Evolutionary conservation across 2,113 vertebrate genomes (phyloP), one percentile per base, ranked within the genome.

Genomic region (Epinephelus moara): DNA sequence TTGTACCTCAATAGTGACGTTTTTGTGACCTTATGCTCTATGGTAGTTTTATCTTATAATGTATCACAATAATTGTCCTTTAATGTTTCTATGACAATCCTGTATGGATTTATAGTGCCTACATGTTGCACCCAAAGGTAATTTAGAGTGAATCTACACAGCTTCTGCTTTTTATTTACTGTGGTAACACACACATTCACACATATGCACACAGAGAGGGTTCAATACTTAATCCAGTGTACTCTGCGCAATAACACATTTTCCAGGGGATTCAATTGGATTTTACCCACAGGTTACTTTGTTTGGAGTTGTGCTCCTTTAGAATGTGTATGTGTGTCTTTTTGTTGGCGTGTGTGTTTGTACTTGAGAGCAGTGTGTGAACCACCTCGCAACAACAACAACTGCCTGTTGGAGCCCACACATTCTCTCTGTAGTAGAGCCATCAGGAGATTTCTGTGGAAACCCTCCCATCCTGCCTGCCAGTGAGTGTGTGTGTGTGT

Each of bases 371-470:
- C 86, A 53, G 75, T 78, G 78, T 83, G 82, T 91, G 85, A 88
- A 88, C 77, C 80, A 85, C 78, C 73, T 87, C 19, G 63, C 88
- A 82, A 84, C 75, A 92, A 84, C 87, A 88, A 82, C 85, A 66
- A 75, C 77, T 78, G 82, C 63, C 57, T 80, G 81, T 89, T 91
- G 81, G 78, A 92, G 92, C 90, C 90, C 90, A 93, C 90, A 91
- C 84, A 89, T 64, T 83, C 80, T 85, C 81, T 89, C 77, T 93
- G 81, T 87, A 87, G 86, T 81, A 55, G 76, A 92, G 70, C 72
- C 86, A 87, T 89, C 78, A 77, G 80, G 83, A 90, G 90, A 86
- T 85, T 89, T 92, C 74, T 76, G 86, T 92, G 91, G 85, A 92
- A 94, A 87, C 80, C 68, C 88, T 87, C 59, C 88, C 80, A 87